Percentiles rank a stretch among this genome's conserved stretches.
Conservation (phyloP, 2,113 vertebrate species). For the Gadus macrocephalus region DNA sequence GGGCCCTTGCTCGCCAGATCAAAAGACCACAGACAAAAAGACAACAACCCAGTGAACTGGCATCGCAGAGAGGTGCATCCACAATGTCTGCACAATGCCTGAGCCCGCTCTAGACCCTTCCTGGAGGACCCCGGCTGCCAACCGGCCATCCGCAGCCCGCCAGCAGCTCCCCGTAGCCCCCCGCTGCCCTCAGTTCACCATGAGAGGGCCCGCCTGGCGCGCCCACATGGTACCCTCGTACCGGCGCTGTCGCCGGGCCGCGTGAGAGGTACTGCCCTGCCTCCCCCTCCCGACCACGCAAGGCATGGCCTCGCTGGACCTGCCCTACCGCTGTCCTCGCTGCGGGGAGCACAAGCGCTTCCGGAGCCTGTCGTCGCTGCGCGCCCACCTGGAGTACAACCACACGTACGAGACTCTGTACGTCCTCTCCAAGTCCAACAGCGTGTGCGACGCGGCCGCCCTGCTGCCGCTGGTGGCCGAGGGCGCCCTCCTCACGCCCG, state of each 20-base stretch:
- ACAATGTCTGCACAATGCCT: constrained; percentile 37
- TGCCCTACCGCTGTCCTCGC: constrained; percentile 96
- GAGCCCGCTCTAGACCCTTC: constrained; percentile 35
- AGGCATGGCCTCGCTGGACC: constrained; percentile 97
- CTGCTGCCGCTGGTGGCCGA: constrained; percentile 86
- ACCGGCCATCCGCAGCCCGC: background rate
- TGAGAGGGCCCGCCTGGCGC: constrained; percentile 59
- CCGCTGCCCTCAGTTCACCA: constrained; percentile 41
- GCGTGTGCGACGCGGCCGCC: constrained; percentile 88
- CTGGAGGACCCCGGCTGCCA: constrained; percentile 1
- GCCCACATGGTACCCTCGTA: constrained; percentile 46
- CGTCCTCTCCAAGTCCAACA: constrained; percentile 97
- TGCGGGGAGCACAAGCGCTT: constrained; percentile 99
- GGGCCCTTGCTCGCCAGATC: constrained; percentile 29
- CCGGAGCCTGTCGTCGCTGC: constrained; percentile 93
- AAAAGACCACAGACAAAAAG: constrained; percentile 17
- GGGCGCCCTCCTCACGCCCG: constrained; percentile 77
- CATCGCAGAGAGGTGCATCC: constrained; percentile 2
- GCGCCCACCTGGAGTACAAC: constrained; percentile 97
- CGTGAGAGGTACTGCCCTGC: constrained; percentile 50
- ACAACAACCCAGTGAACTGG: background rate
- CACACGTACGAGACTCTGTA: constrained; percentile 99
- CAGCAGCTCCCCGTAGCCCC: constrained; percentile 10
- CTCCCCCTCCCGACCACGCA: constrained; percentile 47
- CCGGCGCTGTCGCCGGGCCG: constrained; percentile 52